Percentiles rank a stretch among this genome's conserved stretches.
phyloP scores from a whole-genome alignment of 2,797 vertebrate genomes.

The Urosaurus nigricauda region DNA sequence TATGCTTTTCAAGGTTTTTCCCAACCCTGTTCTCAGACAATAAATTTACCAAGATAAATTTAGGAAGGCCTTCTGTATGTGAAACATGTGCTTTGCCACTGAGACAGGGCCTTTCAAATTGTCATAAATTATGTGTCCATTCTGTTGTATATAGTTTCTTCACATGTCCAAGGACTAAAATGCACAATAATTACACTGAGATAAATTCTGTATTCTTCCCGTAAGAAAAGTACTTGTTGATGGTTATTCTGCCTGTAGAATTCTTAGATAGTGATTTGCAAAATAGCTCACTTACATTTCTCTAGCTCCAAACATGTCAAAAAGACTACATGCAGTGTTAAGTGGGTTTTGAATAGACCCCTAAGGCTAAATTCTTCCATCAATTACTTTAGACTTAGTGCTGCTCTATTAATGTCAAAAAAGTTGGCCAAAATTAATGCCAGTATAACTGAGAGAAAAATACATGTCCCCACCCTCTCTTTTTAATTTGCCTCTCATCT shows the following conservation, averaged over 20 bases:
- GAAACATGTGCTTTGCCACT: neutral
- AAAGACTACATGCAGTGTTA: neutral
- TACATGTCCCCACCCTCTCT: slow-evolving; percentile 6
- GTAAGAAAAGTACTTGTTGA: neutral
- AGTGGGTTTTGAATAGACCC: slow-evolving; percentile 1
- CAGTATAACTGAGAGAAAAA: slow-evolving; percentile 38
- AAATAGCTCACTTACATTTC: neutral
- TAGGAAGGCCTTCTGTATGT: neutral
- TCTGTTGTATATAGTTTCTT: slow-evolving; percentile 9
- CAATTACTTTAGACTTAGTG: neutral
- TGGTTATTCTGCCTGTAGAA: neutral
- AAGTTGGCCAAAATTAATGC: slow-evolving; percentile 21
- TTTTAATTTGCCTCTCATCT: slow-evolving; percentile 44
- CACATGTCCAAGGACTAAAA: slow-evolving; percentile 42
- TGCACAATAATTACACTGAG: slow-evolving; percentile 22
- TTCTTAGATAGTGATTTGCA: slow-evolving; percentile 1
- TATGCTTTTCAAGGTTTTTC: neutral
- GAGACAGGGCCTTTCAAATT: neutral
- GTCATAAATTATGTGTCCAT: neutral
- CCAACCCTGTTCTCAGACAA: neutral
- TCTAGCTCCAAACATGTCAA: neutral
- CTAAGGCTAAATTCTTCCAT: neutral
- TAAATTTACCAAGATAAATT: neutral
- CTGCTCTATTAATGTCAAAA: slow-evolving; percentile 14
- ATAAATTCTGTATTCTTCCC: slow-evolving; percentile 35